These are phyloP conservation scores for Ondatra zibethicus DNA, from an alignment of 2,113 vertebrate species.

Conservation along the genomic window DNA sequence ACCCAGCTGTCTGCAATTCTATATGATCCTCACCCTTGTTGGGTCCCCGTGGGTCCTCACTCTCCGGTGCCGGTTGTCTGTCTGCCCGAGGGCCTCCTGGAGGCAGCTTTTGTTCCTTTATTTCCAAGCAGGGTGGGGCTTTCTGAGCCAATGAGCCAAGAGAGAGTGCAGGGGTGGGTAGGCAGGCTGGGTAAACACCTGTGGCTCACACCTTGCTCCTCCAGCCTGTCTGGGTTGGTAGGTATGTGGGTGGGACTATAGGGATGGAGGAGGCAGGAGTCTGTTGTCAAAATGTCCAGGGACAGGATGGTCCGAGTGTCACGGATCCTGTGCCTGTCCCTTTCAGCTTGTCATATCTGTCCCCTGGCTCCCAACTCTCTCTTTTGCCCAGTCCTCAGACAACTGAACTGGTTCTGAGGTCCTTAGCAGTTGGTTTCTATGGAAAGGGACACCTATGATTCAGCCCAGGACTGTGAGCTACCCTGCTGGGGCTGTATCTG, in stretches of 20 bases:
- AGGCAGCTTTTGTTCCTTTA: constrained; percentile 73
- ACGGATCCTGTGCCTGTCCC: too few relatives aligned
- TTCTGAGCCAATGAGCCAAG: constrained; percentile 75
- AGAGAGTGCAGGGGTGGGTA: constrained; percentile 58
- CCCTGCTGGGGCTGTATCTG: neutral
- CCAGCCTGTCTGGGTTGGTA: constrained; percentile 13
- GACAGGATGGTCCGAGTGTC: neutral
- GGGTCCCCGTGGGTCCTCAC: neutral
- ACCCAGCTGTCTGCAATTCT: neutral
- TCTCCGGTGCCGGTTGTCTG: constrained; percentile 29
- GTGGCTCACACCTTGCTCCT: constrained; percentile 24
- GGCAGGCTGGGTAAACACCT: constrained; percentile 64
- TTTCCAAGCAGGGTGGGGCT: constrained; percentile 70
- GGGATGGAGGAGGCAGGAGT: neutral
- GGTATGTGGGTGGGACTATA: constrained; percentile 25
- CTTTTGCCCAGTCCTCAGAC: neutral
- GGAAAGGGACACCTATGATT: neutral
- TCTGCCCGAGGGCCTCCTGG: constrained; percentile 38
- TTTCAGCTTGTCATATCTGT: neutral
- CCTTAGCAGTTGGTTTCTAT: neutral
- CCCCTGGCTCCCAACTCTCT: neutral
- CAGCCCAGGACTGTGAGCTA: neutral
- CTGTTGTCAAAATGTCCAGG: neutral
- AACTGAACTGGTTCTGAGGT: neutral
- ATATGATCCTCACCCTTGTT: constrained; percentile 55